phyloP scores from a whole-genome alignment of 2,888 invertebrate species.

The Eurois occulta region DNA sequence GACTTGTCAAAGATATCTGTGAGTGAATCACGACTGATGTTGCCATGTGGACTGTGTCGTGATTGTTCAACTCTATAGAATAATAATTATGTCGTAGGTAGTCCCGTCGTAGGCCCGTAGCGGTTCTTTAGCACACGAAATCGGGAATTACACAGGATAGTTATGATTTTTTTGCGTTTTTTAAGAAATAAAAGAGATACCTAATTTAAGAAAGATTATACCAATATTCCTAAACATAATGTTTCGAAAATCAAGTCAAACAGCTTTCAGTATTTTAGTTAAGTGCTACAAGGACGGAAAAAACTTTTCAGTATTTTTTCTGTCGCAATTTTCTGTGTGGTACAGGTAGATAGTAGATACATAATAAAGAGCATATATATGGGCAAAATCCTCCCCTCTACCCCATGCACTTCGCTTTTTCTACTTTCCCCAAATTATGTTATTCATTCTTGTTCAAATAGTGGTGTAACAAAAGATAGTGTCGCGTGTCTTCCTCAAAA shows the following conservation, averaged over 20 bases:
- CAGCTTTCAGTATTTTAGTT: background rate
- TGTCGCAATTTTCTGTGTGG: background rate
- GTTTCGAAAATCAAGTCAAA: background rate
- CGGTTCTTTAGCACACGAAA: background rate
- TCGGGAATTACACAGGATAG: background rate
- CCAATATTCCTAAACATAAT: no score
- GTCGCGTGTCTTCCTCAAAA: slow-evolving; percentile 8
- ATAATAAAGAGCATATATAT: background rate
- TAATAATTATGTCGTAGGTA: slow-evolving; percentile 14
- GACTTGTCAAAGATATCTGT: slow-evolving; percentile 4
- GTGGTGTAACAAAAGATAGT: background rate
- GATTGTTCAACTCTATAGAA: slow-evolving; percentile 14
- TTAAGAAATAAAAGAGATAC: background rate
- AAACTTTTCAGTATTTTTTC: background rate
- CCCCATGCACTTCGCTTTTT: background rate
- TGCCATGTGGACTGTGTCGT: slow-evolving; percentile 38
- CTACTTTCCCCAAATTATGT: background rate
- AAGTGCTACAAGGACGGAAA: no score
- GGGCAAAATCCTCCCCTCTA: background rate
- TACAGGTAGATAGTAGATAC: background rate
- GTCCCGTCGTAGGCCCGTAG: slow-evolving; percentile 3
- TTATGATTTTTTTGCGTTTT: background rate
- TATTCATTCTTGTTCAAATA: background rate
- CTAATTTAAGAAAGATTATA: background rate
- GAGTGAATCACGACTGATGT: slow-evolving; percentile 34